Base-by-base conservation (phyloP, 35 echinoderm and acorn worm species). In the Strongylocentrotus purpuratus region DNA sequence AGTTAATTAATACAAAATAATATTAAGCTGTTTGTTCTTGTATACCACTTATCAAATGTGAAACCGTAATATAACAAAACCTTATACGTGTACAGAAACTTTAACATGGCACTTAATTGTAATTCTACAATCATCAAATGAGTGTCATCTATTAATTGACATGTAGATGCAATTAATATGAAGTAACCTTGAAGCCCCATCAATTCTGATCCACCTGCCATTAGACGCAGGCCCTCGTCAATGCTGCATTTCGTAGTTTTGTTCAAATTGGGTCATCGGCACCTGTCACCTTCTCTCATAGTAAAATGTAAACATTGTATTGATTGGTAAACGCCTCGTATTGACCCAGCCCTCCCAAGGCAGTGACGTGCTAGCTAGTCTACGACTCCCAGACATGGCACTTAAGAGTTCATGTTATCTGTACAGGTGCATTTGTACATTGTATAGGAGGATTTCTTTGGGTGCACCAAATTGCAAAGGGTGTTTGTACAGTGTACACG, bases 271-370 rank as follows among this genome's bases (percentile, higher is more conserved):
- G 65, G 28, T 28, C 65, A 28, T 78, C 7, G 65, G 65, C 65
- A 78, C 65, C 65, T 78, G 65, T 78, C 65, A 78, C 65, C 65
- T 78, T 78, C 65, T 78, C 65, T 78, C 65, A 78, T 78, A 22
- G 65, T 78, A 8, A n/a, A 78, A 78, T 78, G 65, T 78, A 78
- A 78, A 78, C 28, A 78, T 28, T 78, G 4, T 28, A 78, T 78
- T 78, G 65, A 78, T 78, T 78, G 65, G 65, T 78, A 78, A 78
- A 78, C 5, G 65, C 20, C 65, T 78, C 15, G 25, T 78, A 78
- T 78, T 78, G 65, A 78, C 65, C 65, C 65, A 78, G 65, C 65
- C 65, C 20, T 78, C 65, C 65, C 65, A 78, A 78, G 65, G 65
- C 28, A n/a, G 65, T 78, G 65, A 78, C 65, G 22, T 78, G 65